Conservation (phyloP, 2,113 vertebrate species). For the Mirza zaza region DNA sequence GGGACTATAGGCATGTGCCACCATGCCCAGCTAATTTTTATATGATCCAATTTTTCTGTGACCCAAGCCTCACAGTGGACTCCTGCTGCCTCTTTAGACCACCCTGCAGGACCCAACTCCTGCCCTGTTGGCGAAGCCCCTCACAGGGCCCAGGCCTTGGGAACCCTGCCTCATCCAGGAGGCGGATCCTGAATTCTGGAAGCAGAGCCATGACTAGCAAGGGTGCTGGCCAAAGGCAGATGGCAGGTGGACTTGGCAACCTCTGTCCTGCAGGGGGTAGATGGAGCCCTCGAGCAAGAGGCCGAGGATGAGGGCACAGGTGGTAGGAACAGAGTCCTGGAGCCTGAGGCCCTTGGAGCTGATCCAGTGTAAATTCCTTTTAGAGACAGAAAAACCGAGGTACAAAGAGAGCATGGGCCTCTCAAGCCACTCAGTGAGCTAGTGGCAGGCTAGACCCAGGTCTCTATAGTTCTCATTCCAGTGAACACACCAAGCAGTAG, state of each 20-base stretch:
- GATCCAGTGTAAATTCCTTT: not conserved
- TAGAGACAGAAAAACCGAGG: not conserved
- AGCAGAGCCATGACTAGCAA: not conserved
- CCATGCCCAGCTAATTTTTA: no score
- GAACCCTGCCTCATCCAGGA: not conserved
- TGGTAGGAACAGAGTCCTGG: not conserved
- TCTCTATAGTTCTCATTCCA: not conserved
- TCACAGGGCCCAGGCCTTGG: not conserved
- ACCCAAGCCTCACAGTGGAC: not conserved
- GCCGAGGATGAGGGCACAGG: not conserved
- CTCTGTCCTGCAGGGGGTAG: rapidly evolving
- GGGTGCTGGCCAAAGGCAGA: not conserved
- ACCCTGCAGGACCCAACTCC: not conserved
- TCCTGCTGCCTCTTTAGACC: not conserved
- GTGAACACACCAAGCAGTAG: not conserved
- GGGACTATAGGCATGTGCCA: no score
- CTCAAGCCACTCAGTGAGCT: not conserved
- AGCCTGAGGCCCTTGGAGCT: not conserved
- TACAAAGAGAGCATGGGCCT: not conserved
- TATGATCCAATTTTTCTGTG: no score
- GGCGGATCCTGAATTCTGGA: not conserved
- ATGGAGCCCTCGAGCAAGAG: not conserved
- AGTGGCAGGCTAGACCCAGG: not conserved
- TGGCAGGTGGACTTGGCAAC: not conserved
- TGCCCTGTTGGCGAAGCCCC: not conserved